Conservation (phyloP, 2,113 vertebrate species). For the Peromyscus californicus region DNA sequence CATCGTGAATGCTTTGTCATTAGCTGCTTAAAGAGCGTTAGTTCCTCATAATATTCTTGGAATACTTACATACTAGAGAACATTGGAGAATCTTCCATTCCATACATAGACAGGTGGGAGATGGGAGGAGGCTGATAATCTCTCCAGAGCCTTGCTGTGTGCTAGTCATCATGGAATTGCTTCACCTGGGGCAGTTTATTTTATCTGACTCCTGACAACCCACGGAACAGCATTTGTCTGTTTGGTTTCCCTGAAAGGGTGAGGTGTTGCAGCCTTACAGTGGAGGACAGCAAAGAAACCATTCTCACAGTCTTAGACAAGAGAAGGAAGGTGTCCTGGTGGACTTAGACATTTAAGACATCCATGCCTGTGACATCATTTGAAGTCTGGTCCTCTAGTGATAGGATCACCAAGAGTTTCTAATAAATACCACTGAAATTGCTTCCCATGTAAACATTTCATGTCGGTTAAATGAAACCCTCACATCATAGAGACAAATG, state of each 20-base stretch:
- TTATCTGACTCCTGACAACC: background rate
- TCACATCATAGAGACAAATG: background rate
- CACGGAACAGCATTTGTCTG: background rate
- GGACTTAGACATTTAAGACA: background rate
- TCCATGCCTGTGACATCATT: background rate
- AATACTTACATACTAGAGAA: background rate
- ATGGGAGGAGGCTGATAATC: background rate
- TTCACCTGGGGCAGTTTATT: conserved; percentile 5
- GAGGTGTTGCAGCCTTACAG: background rate
- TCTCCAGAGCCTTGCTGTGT: background rate
- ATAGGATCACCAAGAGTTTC: background rate
- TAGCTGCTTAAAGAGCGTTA: background rate
- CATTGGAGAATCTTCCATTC: background rate
- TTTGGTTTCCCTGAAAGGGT: background rate
- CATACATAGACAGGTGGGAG: background rate
- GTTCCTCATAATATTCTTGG: background rate
- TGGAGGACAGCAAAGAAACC: background rate
- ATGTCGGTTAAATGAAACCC: background rate
- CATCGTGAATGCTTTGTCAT: background rate
- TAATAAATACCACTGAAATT: background rate
- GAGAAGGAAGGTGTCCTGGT: background rate
- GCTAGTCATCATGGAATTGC: background rate
- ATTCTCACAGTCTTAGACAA: background rate
- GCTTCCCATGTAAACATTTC: background rate
- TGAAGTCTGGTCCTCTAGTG: background rate